Evolutionary conservation across 2,888 invertebrate species (phyloP).

Genomic region (Cerastis rubricosa): DNA sequence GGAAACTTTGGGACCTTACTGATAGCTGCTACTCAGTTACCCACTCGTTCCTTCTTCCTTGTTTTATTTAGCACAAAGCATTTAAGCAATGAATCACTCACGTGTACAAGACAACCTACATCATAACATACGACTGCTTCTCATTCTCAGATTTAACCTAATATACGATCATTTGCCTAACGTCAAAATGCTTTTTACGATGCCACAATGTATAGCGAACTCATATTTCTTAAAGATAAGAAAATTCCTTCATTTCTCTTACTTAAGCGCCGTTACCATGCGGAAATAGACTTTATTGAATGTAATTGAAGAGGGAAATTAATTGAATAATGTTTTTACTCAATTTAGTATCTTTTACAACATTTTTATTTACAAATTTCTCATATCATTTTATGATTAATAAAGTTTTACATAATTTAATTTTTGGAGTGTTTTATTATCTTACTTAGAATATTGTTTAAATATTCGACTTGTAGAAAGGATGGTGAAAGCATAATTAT

Average conservation of each 20-base stretch:
- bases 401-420: conserved; percentile 4
- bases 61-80: neutral
- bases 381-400: neutral
- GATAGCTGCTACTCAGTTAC: neutral
- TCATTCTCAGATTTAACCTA: conserved; percentile 74
- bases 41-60: neutral
- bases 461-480: neutral
- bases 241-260: conserved; percentile 43
- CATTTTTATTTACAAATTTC: neutral
- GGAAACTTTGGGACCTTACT: no score
- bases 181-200: conserved; percentile 66
- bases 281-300: conserved; percentile 40
- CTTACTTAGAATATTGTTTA: conserved; percentile 17
- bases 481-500: neutral
- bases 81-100: conserved; percentile 31
- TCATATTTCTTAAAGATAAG: conserved; percentile 56
- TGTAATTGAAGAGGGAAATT: conserved; percentile 29
- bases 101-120: conserved; percentile 56
- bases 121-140: conserved; percentile 74
- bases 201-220: conserved; percentile 52
- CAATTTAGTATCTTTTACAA: neutral
- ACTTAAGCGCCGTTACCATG: conserved; percentile 16
- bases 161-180: conserved; percentile 71
- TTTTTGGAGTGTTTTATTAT: conserved; percentile 12
- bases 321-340: conserved; percentile 28